Conservation (phyloP, 2,888 invertebrate species). For the Colletes collaris region DNA sequence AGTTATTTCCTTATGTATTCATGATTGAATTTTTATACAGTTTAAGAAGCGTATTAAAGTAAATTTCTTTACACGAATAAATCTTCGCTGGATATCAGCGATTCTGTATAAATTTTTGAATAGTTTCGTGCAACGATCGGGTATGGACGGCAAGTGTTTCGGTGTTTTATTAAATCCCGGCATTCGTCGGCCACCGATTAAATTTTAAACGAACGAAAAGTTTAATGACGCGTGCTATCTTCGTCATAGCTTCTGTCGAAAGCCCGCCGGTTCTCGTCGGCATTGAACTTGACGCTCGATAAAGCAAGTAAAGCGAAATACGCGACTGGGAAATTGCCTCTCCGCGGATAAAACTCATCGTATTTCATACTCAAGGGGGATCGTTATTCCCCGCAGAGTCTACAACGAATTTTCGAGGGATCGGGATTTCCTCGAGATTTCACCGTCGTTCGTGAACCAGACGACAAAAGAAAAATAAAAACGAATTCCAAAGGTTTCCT, state of each 20-base stretch:
- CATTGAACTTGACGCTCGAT: constrained; percentile 19
- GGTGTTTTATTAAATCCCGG: too few relatives aligned
- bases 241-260: too few relatives aligned
- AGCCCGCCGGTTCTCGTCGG: not conserved
- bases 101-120: too few relatives aligned
- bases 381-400: constrained; percentile 18
- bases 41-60: too few relatives aligned
- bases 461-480: too few relatives aligned
- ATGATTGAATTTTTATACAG: too few relatives aligned
- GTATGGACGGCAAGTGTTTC: too few relatives aligned
- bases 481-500: too few relatives aligned
- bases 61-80: too few relatives aligned
- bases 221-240: not conserved
- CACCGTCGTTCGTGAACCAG: not conserved
- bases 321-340: constrained; percentile 18
- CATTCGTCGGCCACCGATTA: not conserved
- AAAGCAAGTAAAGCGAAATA: constrained; percentile 16
- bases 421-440: not conserved
- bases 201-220: not conserved
- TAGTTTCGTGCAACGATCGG: too few relatives aligned
- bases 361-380: constrained; percentile 34
- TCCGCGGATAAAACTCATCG: constrained; percentile 16
- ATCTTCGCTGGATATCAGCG: too few relatives aligned
- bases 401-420: constrained; percentile 28
- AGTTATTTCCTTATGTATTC: too few relatives aligned